Evolutionary conservation across 2,797 vertebrate species (phyloP).

Genomic region (Rhinophrynus dorsalis): DNA sequence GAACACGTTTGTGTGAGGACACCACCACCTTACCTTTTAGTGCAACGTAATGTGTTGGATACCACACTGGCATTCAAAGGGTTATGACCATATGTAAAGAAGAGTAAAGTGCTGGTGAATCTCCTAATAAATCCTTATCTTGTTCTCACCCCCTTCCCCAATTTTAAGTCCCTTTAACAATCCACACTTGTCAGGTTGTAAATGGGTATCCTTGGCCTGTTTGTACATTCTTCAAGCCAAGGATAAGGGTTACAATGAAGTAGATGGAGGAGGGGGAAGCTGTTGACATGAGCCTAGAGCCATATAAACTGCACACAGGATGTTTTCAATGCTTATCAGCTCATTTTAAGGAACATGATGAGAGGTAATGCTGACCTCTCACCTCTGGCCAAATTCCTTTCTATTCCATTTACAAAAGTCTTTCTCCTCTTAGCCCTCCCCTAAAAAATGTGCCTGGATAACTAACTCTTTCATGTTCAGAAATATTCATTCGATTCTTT

Average conservation of each 20-base stretch:
- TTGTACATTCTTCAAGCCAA: conserved; percentile 42
- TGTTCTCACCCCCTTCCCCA: conserved; percentile 35
- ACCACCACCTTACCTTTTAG: too few relatives aligned
- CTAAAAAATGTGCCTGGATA: conserved; percentile 6
- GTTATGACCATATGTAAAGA: too few relatives aligned
- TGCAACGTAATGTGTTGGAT: too few relatives aligned
- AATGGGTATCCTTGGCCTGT: conserved; percentile 32
- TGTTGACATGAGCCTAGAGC: conserved; percentile 65
- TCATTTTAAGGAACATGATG: conserved; percentile 83
- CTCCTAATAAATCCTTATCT: conserved; percentile 37
- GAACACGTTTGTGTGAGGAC: too few relatives aligned
- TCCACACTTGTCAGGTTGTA: conserved; percentile 47
- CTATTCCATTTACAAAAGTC: conserved; percentile 39
- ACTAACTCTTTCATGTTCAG: conserved; percentile 28
- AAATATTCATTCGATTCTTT: neutral
- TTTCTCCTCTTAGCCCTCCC: conserved; percentile 5
- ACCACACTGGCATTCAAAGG: too few relatives aligned
- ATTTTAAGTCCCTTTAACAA: conserved; percentile 37
- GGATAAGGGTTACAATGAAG: conserved; percentile 45
- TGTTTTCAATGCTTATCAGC: conserved; percentile 86
- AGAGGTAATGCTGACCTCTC: conserved; percentile 83
- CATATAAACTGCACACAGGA: conserved; percentile 79
- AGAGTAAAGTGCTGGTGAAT: conserved; percentile 22
- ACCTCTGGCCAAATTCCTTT: conserved; percentile 68
- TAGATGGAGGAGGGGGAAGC: conserved; percentile 60